Conservation (phyloP, 2,797 vertebrate genomes). For the Halcyon badia region DNA sequence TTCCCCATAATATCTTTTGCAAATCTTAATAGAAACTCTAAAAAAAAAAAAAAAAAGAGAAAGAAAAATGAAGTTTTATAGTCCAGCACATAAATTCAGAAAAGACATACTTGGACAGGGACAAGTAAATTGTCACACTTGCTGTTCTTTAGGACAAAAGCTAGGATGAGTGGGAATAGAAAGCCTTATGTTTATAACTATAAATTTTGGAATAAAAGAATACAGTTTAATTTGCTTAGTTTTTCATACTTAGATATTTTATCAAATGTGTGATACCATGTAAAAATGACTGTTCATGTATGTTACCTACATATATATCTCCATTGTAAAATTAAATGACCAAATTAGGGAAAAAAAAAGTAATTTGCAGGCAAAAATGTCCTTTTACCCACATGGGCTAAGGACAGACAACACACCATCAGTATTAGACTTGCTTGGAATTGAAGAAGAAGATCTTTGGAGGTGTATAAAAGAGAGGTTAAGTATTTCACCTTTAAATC, state of each 20-base stretch:
- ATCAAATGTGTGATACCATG: neutral
- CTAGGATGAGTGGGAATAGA: neutral
- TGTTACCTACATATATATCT: neutral
- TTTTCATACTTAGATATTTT: neutral
- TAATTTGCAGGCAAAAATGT: neutral
- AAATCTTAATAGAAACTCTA: neutral
- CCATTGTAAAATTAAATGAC: neutral
- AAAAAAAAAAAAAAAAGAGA: neutral
- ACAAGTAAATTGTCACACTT: neutral
- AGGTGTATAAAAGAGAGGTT: neutral
- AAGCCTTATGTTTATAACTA: neutral
- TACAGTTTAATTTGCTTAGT: neutral
- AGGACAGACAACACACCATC: neutral
- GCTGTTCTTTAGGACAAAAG: neutral
- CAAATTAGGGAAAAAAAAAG: neutral
- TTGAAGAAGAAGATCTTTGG: neutral
- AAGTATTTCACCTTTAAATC: neutral
- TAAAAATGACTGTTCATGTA: neutral
- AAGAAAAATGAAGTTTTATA: neutral
- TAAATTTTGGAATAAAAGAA: neutral
- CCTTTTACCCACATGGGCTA: neutral
- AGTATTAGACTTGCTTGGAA: neutral
- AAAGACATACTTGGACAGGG: neutral
- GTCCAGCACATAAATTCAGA: neutral
- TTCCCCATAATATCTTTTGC: neutral